Evolutionary conservation across 2,888 invertebrate genomes (phyloP), one percentile per base, ranked within the genome.

Genomic region (Nephrotoma flavescens): DNA sequence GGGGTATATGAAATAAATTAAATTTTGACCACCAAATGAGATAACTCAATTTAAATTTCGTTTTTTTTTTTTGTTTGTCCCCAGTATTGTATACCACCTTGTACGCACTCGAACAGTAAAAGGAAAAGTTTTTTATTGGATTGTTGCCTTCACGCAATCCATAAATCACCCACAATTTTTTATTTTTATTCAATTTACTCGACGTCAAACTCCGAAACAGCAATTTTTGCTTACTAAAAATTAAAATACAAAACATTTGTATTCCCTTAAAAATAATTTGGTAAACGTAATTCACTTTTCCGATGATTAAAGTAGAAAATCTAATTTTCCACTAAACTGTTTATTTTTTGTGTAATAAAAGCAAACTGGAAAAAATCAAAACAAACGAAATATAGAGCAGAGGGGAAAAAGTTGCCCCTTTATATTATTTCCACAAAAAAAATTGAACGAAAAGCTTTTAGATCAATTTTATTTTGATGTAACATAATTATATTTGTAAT

Each of bases 301-400:
- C 84, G 42, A 84, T 42, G 84, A 42, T 84, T 84, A 84, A 84
- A 41, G 84, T 42, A 84, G 84, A 84, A 84, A 84, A 84, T 84
- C 84, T 42, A 84, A 84, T 84, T 84, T 84, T 84, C 84, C 84
- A 84, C 84, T 84, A 84, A 84, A 84, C 42, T 84, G 42, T 42
- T 42, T 84, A 71, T 71, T 31, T 31, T 31, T 31, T 71, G n/a
- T 71, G 71, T 19, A 9, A 11, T 31, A 71, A 57, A 57, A n/a
- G 15, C 52, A 15, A 15, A 57, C n/a, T 57, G 71, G 31, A 71
- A 71, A 71, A 19, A 7, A 31, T 31, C 31, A 71, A 71, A 31
- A 31, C 31, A 71, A 71, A 19, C 9, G 31, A 71, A 19, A 52
- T 52, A 31, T 31, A 31, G 31, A 31, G 19, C 52, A 19, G n/a